Base-by-base conservation (phyloP, 2,888 invertebrate genomes). In the Aphodius sticticus region DNA sequence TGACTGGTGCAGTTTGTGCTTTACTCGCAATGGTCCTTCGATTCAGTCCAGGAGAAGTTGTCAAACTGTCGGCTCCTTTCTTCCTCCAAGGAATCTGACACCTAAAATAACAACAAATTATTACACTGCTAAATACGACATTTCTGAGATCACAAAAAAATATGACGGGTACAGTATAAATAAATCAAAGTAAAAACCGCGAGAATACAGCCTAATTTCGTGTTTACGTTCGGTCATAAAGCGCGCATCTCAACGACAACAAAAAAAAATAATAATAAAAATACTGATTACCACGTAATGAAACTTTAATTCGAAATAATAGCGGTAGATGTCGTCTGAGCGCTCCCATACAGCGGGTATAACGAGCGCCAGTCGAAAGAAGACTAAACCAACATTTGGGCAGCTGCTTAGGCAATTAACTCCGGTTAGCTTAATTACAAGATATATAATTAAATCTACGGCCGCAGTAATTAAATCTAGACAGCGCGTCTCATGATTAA, bases 1-100 rank as follows among this genome's bases (percentile, higher is more conserved):
- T 89, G 77, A 88, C 89, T 77, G 89, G 89, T 82, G 89, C 89
- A 36, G 89, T 89, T 79, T 88, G 89, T 26, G 88, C 89, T 70
- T 87, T 86, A 69, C 85, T 85, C 69, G 86, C 85, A 78, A 85
- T 82, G 12, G 74, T 74, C 82, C 87, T 86, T 76, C 88, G 84
- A 76, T 86, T 84, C 38, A 86, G 84, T 76, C 88, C 88, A 36
- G 89, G 88, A 37, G 88, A 88, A 26, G 88, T 88, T 79, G 86
- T 86, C 75, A 87, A 83, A 82, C 88, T 88, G 81, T 88, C 88
- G 69, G 87, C 87, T 80, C 87, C 88, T 78, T 86, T 85, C 81
- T 86, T 86, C 79, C 84, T 82, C 84, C 86, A 86, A 74, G 87
- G 85, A 81, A 86, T 85, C 81, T 87, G 86, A 78, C 86, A 86